phyloP scores from a whole-genome alignment of 2,888 invertebrate species.

The Ophion slaviceki region DNA sequence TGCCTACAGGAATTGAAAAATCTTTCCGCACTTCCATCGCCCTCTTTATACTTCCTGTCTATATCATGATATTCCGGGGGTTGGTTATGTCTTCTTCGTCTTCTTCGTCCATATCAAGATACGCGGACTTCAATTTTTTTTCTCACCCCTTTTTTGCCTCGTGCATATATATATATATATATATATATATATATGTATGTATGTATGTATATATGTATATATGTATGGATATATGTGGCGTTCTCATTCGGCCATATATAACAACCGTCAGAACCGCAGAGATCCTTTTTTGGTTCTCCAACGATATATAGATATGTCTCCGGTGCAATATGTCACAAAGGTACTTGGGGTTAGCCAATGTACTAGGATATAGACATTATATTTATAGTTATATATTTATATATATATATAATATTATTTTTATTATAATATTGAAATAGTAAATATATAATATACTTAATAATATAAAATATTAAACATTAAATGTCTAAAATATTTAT shows the following conservation, averaged over 20 bases:
- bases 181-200: too few relatives aligned
- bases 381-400: too few relatives aligned
- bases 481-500: too few relatives aligned
- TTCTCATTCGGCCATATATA: slow-evolving; percentile 14
- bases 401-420: too few relatives aligned
- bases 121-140: slow-evolving; percentile 35
- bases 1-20: slow-evolving; percentile 63
- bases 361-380: too few relatives aligned
- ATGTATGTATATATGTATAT: too few relatives aligned
- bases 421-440: too few relatives aligned
- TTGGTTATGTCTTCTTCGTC: slow-evolving; percentile 28
- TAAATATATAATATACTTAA: too few relatives aligned
- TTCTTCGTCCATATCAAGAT: slow-evolving; percentile 28
- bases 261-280: slow-evolving; percentile 36
- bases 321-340: not conserved
- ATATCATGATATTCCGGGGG: slow-evolving; percentile 62
- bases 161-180: not conserved
- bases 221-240: slow-evolving; percentile 5
- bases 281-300: slow-evolving; percentile 24
- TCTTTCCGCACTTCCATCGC: slow-evolving; percentile 42
- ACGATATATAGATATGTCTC: slow-evolving; percentile 2
- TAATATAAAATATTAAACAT: too few relatives aligned
- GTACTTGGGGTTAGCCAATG: slow-evolving; percentile 5
- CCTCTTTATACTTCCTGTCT: slow-evolving; percentile 64
- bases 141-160: not conserved